These are phyloP conservation scores for Chrysolina americana DNA, from an alignment of 2,888 invertebrate species.

Conservation along the genomic window DNA sequence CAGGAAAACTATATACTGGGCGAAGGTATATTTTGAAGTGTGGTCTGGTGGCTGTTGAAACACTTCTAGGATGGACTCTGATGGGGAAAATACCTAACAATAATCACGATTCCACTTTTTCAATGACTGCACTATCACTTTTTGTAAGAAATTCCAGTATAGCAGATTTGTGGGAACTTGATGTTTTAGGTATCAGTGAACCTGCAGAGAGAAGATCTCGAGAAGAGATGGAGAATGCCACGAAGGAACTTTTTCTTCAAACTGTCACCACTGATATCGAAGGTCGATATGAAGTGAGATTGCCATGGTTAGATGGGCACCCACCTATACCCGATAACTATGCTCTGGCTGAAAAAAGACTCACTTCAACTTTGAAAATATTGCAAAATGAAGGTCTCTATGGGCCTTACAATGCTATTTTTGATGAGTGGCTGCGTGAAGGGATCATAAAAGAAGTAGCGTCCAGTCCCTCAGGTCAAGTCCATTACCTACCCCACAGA, in stretches of 20 bases:
- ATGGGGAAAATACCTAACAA: too few relatives aligned
- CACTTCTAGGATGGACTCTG: too few relatives aligned
- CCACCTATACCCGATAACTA: conserved; percentile 40
- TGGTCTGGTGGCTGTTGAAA: too few relatives aligned
- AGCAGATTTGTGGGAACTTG: conserved; percentile 36
- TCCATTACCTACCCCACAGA: too few relatives aligned
- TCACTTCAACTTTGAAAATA: conserved; percentile 30
- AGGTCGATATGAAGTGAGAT: conserved; percentile 44
- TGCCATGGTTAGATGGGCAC: conserved; percentile 46
- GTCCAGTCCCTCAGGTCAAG: too few relatives aligned
- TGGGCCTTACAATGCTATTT: conserved; percentile 35
- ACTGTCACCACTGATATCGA: too few relatives aligned
- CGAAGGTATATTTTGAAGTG: too few relatives aligned
- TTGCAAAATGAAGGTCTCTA: conserved; percentile 27
- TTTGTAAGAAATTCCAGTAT: conserved; percentile 17
- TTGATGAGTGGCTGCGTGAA: conserved; percentile 40
- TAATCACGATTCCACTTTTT: too few relatives aligned
- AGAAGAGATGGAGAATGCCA: too few relatives aligned
- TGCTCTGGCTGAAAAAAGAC: conserved; percentile 36
- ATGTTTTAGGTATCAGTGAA: conserved; percentile 36
- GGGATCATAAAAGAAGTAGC: conserved; percentile 42
- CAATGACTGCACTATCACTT: too few relatives aligned
- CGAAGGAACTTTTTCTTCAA: too few relatives aligned
- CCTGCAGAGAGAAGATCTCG: conserved; percentile 30
- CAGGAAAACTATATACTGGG: too few relatives aligned